These are phyloP conservation scores for Dipodomys merriami DNA, from an alignment of 2,113 vertebrate genomes.

Conservation along the genomic window DNA sequence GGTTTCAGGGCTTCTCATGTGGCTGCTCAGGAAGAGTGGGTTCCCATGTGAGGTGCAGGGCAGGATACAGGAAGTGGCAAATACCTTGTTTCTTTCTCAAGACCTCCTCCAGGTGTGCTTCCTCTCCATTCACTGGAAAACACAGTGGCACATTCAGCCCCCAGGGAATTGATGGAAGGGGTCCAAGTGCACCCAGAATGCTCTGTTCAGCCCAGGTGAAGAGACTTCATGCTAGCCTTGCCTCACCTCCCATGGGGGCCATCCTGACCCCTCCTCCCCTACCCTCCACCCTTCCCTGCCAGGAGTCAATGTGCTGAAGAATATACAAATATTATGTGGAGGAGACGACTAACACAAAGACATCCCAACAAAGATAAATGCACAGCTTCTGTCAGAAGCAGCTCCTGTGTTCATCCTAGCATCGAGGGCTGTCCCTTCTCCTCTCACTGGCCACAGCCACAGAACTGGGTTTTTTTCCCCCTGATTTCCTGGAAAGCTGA, in stretches of 20 bases:
- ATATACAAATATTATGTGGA: background rate
- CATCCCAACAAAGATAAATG: too few relatives aligned
- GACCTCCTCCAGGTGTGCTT: slow-evolving; percentile 71
- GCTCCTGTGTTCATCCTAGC: too few relatives aligned
- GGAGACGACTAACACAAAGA: background rate
- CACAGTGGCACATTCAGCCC: slow-evolving; percentile 11
- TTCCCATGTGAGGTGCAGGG: background rate
- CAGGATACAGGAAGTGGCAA: background rate
- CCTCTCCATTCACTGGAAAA: slow-evolving; percentile 75
- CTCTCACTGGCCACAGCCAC: too few relatives aligned
- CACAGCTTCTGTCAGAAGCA: too few relatives aligned
- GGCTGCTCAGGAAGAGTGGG: background rate
- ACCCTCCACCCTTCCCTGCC: background rate
- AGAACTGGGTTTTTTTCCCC: too few relatives aligned
- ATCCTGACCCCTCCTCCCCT: background rate
- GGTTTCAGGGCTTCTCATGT: background rate
- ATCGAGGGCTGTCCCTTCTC: too few relatives aligned
- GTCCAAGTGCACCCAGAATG: background rate
- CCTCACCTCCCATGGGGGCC: background rate
- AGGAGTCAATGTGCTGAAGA: background rate
- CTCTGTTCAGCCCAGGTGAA: background rate
- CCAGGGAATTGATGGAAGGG: background rate
- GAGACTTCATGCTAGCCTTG: background rate
- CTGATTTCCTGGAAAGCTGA: too few relatives aligned
- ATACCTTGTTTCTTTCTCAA: slow-evolving; percentile 75